Evolutionary conservation across 2,888 invertebrate genomes (phyloP).

Genomic region (Coleophora flavipennella): DNA sequence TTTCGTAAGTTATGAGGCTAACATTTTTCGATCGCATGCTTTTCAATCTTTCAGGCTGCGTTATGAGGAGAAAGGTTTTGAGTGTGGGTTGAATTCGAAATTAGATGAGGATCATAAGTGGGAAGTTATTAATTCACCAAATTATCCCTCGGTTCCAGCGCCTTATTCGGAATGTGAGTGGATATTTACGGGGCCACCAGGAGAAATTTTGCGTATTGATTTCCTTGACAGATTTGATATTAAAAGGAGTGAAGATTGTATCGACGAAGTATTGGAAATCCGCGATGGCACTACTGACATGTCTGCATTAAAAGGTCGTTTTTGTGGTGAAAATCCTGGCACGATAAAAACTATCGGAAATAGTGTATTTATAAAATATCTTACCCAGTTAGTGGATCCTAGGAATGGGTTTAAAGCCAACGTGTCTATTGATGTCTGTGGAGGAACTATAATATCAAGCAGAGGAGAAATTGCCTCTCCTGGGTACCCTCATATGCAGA

Average conservation of each 20-base stretch:
- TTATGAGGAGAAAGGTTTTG: constrained; percentile 75
- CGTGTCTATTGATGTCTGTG: constrained; percentile 73
- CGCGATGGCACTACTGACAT: constrained; percentile 84
- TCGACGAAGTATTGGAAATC: constrained; percentile 81
- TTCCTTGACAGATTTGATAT: constrained; percentile 85
- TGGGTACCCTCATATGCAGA: constrained; percentile 72
- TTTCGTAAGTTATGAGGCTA: constrained; percentile 30
- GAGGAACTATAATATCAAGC: constrained; percentile 75
- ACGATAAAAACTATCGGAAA: constrained; percentile 77
- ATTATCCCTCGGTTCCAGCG: constrained; percentile 85
- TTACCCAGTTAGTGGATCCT: constrained; percentile 78
- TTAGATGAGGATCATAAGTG: constrained; percentile 61
- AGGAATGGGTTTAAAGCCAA: constrained; percentile 84
- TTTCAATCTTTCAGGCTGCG: constrained; percentile 55
- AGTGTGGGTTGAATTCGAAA: constrained; percentile 79
- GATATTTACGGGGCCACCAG: constrained; percentile 81
- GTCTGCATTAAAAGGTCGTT: constrained; percentile 77
- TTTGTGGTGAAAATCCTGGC: constrained; percentile 75
- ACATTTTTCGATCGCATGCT: not conserved
- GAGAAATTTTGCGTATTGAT: constrained; percentile 81
- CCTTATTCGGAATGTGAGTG: constrained; percentile 89
- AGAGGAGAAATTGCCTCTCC: constrained; percentile 79
- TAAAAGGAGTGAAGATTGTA: constrained; percentile 35
- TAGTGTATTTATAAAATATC: constrained; percentile 79
- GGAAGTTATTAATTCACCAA: constrained; percentile 80